Evolutionary conservation across 2,888 invertebrate genomes (phyloP), one percentile per base, ranked within the genome.

Genomic region (Latheticus oryzae): DNA sequence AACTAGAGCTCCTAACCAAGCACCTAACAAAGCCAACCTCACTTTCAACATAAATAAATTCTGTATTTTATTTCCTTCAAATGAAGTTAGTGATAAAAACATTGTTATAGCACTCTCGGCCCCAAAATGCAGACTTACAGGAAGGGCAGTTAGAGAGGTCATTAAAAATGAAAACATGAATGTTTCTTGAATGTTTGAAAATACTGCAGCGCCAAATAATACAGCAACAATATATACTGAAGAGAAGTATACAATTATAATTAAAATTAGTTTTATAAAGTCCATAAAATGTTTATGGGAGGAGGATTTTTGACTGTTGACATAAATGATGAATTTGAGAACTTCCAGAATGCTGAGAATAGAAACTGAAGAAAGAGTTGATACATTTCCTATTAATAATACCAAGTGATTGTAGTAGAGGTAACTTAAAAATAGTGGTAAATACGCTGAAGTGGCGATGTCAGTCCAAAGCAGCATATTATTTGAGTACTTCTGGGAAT

Each of bases 1-100:
- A 1, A 91, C 89, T 52, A 90, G 83, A 1, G 93, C 91, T 3
- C 94, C 93, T 1, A 91, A 71, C 93, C 94, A 95, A 2, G 91
- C 86, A 1, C 94, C 94, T 19, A 90, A 76, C 5, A 92, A 73
- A 0, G 87, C 85, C 48, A 83, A 70, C 51, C 84, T 71, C 2
- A 85, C 80, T 66, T 83, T 84, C 26, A 81, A 80, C 48, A 85
- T 81, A 37, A 87, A 77, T 79, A 86, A 84, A 38, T 84, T 82
- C 28, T 80, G 74, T 4, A 84, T 72, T 4, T 83, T 82, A 60
- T 84, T 82, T 11, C 80, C 81, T 3, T 82, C 76, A 62, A 80
- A 80, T 19, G 76, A 74, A 53, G 79, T 82, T 5, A 83, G 72
- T 19, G 84, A 84, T 64, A 82, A 82, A 45, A 87, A 68, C 15